Base-by-base conservation (phyloP, 2,113 vertebrate genomes). In the Oreotrochilus melanogaster region DNA sequence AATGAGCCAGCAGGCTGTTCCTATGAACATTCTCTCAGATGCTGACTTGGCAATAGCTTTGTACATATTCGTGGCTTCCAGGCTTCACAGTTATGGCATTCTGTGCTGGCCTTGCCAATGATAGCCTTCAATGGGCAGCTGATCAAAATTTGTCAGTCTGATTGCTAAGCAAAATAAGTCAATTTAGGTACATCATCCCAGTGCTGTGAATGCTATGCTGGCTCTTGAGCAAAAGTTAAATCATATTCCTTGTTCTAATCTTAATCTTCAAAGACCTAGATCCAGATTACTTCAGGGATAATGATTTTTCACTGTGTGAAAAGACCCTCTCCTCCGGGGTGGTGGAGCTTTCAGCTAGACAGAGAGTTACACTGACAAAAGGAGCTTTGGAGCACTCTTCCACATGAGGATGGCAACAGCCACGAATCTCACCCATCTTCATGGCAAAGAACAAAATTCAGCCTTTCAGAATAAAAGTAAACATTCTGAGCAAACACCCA, bases 101-200 rank as follows among this genome's bases (percentile, higher is more conserved):
- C 56, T 74, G 56, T 0, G 0, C 81, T 62, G 78, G 33, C 74
- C 3, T 0, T 93, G 95, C 71, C 95, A 95, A 9, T 1, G 25
- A 92, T 71, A 92, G 89, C 71, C 88, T 89, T 89, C 87, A 85
- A 31, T 30, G 88, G 92, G 94, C 89, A 94, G 88, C 78, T 48
- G 69, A 86, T 78, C 93, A 95, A 93, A 96, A 92, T 72, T 75
- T 2, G 0, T 84, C 43, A 31, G 92, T 94, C 67, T 56, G 75
- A 78, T 94, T 96, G 92, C 90, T 96, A 94, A 96, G 92, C 93
- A 96, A 95, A 87, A 74, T 85, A 92, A 88, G 74, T 86, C 60
- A 66, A 73, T 91, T 91, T 89, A 82, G 42, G 39, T 82, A 62
- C 45, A 88, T 76, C 33, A 70, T 70, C 45, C 76, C 47, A 33